Evolutionary conservation across 2,888 invertebrate genomes (phyloP).

Genomic region (Archips xylosteana): DNA sequence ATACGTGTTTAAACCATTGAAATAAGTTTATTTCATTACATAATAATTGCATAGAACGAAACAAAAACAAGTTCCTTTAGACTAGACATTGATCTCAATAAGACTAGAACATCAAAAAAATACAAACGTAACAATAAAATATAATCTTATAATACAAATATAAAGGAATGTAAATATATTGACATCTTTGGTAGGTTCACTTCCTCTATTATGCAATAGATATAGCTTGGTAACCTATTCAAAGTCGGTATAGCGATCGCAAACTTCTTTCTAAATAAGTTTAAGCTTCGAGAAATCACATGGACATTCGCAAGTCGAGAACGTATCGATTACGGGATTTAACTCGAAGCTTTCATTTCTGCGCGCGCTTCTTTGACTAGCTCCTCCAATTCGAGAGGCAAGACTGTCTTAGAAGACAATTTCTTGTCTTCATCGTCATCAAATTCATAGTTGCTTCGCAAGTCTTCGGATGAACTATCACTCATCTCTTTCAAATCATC

Average conservation of each 20-base stretch:
- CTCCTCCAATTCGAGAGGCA: constrained; percentile 86
- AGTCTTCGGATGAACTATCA: constrained; percentile 54
- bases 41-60: constrained; percentile 20
- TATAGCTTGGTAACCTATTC: not conserved
- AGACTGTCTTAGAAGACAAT: constrained; percentile 73
- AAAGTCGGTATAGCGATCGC: not conserved
- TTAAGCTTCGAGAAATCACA: not conserved
- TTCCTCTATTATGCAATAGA: not conserved
- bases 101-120: constrained; percentile 49
- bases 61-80: constrained; percentile 39
- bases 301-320: not conserved
- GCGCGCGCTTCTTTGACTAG: constrained; percentile 88
- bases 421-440: constrained; percentile 53
- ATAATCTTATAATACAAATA: constrained; percentile 20
- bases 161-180: constrained; percentile 26
- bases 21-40: constrained; percentile 39
- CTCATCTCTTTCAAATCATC: constrained; percentile 66
- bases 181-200: constrained; percentile 45
- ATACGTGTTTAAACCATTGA: constrained; percentile 6
- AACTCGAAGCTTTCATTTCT: constrained; percentile 88
- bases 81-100: constrained; percentile 50
- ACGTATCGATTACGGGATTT: not conserved
- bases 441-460: constrained; percentile 49
- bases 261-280: not conserved
- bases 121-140: constrained; percentile 40